phyloP scores from a whole-genome alignment of 1,140 invertebrate genomes.

The Procambarus virginalis region DNA sequence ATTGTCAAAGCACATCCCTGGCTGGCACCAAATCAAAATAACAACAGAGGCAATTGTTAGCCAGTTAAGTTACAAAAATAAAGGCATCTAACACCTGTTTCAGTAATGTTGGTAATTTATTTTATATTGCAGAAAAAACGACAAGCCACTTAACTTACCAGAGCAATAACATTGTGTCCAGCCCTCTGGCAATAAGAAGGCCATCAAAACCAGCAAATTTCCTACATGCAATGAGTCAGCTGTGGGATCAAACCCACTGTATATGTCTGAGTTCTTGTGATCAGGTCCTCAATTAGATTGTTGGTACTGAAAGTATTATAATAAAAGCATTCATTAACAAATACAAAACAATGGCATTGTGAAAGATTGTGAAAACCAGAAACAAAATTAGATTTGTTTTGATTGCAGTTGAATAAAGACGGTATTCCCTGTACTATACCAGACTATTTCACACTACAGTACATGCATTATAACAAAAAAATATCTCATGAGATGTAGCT shows the following conservation, averaged over 20 bases:
- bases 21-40: too few species aligned
- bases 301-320: slow-evolving; percentile 77
- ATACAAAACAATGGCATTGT: neutral
- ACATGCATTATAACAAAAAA: too few species aligned
- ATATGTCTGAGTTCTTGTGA: slow-evolving; percentile 80
- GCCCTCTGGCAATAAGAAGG: slow-evolving; percentile 94
- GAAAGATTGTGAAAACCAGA: neutral
- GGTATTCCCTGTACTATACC: too few species aligned
- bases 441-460: too few species aligned
- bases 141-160: slow-evolving; percentile 77
- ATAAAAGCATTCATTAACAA: neutral
- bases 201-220: slow-evolving; percentile 93
- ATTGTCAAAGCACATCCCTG: too few species aligned
- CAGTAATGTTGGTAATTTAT: neutral
- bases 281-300: slow-evolving; percentile 80
- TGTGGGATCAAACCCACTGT: slow-evolving; percentile 99
- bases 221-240: slow-evolving; percentile 96
- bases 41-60: too few species aligned
- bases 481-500: too few species aligned
- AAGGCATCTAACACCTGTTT: neutral
- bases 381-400: neutral
- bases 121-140: neutral
- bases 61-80: too few species aligned
- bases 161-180: slow-evolving; percentile 89
- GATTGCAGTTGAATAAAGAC: too few species aligned